Base-by-base conservation (phyloP, 2,113 vertebrate species). In the Lamprotornis superbus region DNA sequence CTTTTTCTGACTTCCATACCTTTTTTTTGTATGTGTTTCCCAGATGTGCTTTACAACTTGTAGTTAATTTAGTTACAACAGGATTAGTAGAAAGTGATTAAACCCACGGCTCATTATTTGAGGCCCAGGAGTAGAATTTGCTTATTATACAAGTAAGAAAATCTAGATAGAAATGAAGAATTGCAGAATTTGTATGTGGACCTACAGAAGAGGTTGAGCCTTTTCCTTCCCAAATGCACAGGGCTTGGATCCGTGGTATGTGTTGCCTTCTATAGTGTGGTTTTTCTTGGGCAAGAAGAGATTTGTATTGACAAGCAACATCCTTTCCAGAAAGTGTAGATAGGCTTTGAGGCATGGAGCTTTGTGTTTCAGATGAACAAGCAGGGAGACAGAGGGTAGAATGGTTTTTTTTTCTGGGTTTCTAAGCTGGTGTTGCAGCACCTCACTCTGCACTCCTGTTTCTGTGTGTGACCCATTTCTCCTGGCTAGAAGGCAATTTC, bases 1-100 rank as follows among this genome's bases (percentile, higher is more conserved):
- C 24, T 22, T 81, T 73, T 91, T 85, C 82, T 90, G n/a, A 42
- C 74, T 75, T 57, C 42, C 20, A 3, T n/a, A 7, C n/a, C 13
- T 8, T 46, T 16, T 60, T 27, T 52, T 52, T 2, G 5, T n/a
- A 17, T 30, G 2, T 20, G 19, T 47, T 67, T 83, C 13, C 27
- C 53, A 30, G 33, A 15, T 15, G 22, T 60, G 22, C 39, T 50
- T 27, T 59, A 93, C 44, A 59, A 67, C 44, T 57, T 75, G 52
- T 50, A 75, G 16, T 52, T 70, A 15, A 64, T 78, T 92, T 89
- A 77, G 42, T 89, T 94, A 71, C 74, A 78, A 20, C 31, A 64
- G 65, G 44, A 63, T 78, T 84, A 87, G 24, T 82, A 60, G 81
- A 86, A 89, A 87, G 18, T 1, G 1, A 78, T 79, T 79, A 82